Evolutionary conservation across 2,888 invertebrate species (phyloP).

Genomic region (Perizoma affinitatum): DNA sequence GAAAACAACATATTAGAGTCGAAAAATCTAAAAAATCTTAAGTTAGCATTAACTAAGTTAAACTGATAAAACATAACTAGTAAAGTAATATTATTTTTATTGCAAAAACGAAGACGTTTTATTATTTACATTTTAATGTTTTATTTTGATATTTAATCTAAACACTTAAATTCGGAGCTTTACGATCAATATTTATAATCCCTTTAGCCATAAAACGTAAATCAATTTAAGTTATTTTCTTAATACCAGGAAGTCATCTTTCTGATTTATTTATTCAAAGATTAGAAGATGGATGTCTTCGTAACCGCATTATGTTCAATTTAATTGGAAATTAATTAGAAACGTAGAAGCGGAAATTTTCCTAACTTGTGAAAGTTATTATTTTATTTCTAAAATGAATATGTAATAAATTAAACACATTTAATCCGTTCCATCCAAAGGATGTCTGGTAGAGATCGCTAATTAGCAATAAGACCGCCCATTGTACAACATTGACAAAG

Average conservation of each 20-base stretch:
- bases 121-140: slow-evolving; percentile 20
- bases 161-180: slow-evolving; percentile 17
- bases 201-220: slow-evolving; percentile 35
- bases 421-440: not conserved
- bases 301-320: slow-evolving; percentile 28
- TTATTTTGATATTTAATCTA: slow-evolving; percentile 22
- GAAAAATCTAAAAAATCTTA: too few relatives aligned
- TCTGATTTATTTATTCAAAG: slow-evolving; percentile 40
- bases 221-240: slow-evolving; percentile 37
- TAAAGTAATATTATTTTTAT: slow-evolving; percentile 4
- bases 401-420: not conserved
- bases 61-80: not conserved
- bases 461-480: too few relatives aligned
- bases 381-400: slow-evolving; percentile 17
- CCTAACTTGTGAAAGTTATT: not conserved
- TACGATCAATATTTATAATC: slow-evolving; percentile 27
- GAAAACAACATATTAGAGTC: too few relatives aligned
- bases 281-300: slow-evolving; percentile 34
- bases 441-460: too few relatives aligned
- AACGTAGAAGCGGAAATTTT: slow-evolving; percentile 27
- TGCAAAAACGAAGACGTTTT: slow-evolving; percentile 5
- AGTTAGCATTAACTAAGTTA: too few relatives aligned
- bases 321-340: slow-evolving; percentile 31
- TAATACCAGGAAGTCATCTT: slow-evolving; percentile 29
- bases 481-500: too few relatives aligned